phyloP scores from a whole-genome alignment of 2,797 vertebrate genomes.

The Hybognathus amarus region DNA sequence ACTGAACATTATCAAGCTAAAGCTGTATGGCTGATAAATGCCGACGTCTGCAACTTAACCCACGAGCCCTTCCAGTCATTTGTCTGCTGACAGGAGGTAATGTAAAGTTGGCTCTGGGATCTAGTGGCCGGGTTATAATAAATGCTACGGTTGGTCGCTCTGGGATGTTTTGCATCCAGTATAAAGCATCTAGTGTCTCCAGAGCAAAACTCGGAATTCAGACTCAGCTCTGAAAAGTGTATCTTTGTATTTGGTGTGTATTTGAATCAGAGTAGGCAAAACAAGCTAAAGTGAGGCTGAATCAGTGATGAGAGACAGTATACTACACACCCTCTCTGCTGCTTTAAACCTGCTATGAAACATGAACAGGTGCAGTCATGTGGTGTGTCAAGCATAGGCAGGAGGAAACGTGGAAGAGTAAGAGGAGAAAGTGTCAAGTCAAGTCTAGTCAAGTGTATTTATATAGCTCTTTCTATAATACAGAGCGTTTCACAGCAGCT shows the following conservation, averaged over 20 bases:
- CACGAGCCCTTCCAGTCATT: background rate
- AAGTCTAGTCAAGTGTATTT: background rate
- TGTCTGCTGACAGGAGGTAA: background rate
- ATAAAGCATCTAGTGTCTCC: slow-evolving; percentile 19
- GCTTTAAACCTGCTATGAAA: background rate
- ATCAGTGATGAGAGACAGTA: background rate
- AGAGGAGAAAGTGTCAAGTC: background rate
- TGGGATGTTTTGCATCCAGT: background rate
- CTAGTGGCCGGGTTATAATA: background rate
- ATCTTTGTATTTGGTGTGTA: background rate
- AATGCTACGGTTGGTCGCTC: background rate
- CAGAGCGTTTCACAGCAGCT: background rate
- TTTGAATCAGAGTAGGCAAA: background rate
- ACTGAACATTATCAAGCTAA: background rate
- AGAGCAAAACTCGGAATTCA: background rate
- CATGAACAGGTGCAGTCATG: background rate
- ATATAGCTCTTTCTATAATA: background rate
- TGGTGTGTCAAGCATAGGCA: too few species aligned
- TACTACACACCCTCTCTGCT: background rate
- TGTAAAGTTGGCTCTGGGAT: slow-evolving; percentile 12
- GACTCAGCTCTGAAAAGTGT: background rate
- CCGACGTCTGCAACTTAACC: background rate
- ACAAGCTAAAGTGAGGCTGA: background rate
- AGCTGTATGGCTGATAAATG: background rate
- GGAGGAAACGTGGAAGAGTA: background rate